Conservation (phyloP, 2,113 vertebrate genomes). For the Taxidea taxus region DNA sequence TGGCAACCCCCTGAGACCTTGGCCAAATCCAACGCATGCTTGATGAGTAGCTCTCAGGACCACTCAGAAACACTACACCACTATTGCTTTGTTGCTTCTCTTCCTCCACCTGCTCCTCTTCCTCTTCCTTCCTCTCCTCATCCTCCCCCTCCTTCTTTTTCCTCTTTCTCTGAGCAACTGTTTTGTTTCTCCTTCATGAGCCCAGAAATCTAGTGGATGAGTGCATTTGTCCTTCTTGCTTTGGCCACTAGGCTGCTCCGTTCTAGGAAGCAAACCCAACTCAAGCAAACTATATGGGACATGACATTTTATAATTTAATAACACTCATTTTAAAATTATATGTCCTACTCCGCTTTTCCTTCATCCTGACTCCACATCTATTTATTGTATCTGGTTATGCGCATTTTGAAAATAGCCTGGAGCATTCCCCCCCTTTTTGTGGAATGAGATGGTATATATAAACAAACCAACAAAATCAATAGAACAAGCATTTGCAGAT, state of each 20-base stretch:
- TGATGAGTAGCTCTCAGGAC: background rate
- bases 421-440: background rate
- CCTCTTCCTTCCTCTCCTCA: accelerated
- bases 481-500: background rate
- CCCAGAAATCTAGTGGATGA: background rate
- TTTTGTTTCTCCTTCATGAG: background rate
- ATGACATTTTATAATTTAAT: background rate
- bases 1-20: background rate
- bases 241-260: conserved; percentile 14
- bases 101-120: accelerated
- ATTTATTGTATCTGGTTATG: background rate
- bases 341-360: background rate
- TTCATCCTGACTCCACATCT: background rate
- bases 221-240: background rate
- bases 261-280: background rate
- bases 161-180: background rate
- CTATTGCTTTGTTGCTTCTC: accelerated
- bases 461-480: conserved; percentile 23
- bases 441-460: background rate
- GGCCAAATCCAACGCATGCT: background rate
- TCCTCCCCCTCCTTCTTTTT: accelerated
- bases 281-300: too few relatives aligned
- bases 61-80: accelerated
- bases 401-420: conserved; percentile 1
- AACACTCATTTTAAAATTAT: background rate